These are phyloP conservation scores for Myotis yumanensis DNA, from an alignment of 2,113 vertebrate species.

Conservation along the genomic window DNA sequence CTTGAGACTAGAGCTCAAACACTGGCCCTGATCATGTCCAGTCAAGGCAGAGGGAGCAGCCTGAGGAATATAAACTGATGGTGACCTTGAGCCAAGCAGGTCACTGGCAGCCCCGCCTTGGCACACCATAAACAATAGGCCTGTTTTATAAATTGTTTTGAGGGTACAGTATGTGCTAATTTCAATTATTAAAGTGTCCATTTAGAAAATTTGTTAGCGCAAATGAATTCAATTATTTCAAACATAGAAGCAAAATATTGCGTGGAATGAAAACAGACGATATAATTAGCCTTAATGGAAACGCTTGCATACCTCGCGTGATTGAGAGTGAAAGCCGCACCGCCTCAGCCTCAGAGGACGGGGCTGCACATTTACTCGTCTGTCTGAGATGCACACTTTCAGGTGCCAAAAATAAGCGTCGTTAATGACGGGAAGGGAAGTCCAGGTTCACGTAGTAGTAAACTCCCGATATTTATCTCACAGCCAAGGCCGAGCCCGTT, in stretches of 20 bases:
- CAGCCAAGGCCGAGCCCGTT: constrained; percentile 22
- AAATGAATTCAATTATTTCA: constrained; percentile 74
- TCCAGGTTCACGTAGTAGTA: constrained; percentile 30
- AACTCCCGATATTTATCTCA: not conserved
- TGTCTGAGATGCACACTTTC: constrained; percentile 59
- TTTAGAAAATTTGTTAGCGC: constrained; percentile 67
- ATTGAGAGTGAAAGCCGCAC: constrained; percentile 62
- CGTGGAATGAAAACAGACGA: constrained; percentile 55
- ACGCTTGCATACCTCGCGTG: constrained; percentile 18
- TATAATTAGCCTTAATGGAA: constrained; percentile 73
- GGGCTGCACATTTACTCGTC: constrained; percentile 62
- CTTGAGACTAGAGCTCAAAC: not conserved
- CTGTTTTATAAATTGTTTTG: constrained; percentile 35
- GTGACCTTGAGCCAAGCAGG: constrained; percentile 33
- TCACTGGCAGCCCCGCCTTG: not conserved
- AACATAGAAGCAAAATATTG: constrained; percentile 72
- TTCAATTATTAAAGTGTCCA: constrained; percentile 68
- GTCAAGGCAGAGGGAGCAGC: not conserved
- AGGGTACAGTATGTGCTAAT: constrained; percentile 27
- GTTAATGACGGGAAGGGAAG: constrained; percentile 54
- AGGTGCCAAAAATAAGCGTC: constrained; percentile 39
- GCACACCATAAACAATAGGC: not conserved
- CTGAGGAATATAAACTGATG: not conserved
- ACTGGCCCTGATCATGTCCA: not conserved
- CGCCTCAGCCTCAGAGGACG: constrained; percentile 39